Conservation (phyloP, 1,140 invertebrate genomes). For the Trichonephila clavata region DNA sequence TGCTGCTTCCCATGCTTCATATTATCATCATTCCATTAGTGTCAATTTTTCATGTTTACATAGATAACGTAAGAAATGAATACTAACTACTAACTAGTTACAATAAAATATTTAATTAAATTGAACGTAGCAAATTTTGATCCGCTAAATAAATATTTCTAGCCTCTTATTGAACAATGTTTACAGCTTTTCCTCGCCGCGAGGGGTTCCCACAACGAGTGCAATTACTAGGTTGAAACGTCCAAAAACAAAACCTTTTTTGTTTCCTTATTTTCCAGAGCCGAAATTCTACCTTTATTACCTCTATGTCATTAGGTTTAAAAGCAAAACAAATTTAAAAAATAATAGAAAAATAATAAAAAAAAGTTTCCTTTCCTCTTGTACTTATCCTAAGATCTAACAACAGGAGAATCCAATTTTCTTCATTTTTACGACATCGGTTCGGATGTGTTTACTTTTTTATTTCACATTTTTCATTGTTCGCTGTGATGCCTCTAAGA, state of each 20-base stretch:
- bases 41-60: too few relatives aligned
- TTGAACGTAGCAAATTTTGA: too few relatives aligned
- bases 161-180: too few relatives aligned
- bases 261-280: constrained; percentile 19
- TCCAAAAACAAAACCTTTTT: constrained; percentile 37
- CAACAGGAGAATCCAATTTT: constrained; percentile 52
- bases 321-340: background rate
- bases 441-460: constrained; percentile 25
- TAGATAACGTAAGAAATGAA: too few relatives aligned
- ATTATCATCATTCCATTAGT: too few relatives aligned
- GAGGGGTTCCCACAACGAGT: constrained; percentile 35
- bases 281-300: constrained; percentile 68
- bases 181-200: background rate
- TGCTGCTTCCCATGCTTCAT: too few relatives aligned
- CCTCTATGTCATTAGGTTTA: constrained; percentile 65
- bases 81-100: too few relatives aligned
- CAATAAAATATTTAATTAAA: too few relatives aligned
- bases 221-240: constrained; percentile 53
- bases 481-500: background rate
- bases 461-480: constrained; percentile 54
- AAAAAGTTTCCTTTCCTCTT: constrained; percentile 1
- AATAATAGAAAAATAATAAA: background rate
- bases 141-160: too few relatives aligned
- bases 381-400: constrained; percentile 46
- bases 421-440: constrained; percentile 55